phyloP scores from a whole-genome alignment of 2,113 vertebrate species.

The Nycticorax nycticorax region DNA sequence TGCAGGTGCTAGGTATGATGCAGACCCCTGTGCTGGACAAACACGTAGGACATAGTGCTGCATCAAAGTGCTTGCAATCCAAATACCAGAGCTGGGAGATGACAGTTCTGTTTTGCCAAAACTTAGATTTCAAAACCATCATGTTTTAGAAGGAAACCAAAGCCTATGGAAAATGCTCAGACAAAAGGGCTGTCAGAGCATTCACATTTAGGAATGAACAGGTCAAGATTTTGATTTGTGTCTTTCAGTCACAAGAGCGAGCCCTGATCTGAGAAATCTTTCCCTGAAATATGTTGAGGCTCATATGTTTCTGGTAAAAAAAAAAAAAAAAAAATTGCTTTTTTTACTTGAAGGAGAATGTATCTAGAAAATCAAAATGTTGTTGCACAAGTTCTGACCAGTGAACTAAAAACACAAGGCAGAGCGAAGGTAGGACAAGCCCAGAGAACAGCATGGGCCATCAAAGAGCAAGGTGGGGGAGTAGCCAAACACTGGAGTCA shows the following conservation, averaged over 20 bases:
- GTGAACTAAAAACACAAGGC: not conserved
- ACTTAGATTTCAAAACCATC: not conserved
- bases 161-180: not conserved
- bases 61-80: not conserved
- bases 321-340: not conserved
- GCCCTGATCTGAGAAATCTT: not conserved
- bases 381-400: not conserved
- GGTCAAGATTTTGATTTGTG: not conserved
- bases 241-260: not conserved
- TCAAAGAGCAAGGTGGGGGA: not conserved
- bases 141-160: not conserved
- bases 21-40: not conserved
- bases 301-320: not conserved
- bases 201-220: not conserved
- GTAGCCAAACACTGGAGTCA: not conserved
- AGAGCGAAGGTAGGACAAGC: not conserved
- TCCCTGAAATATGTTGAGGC: not conserved
- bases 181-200: not conserved
- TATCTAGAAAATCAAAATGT: not conserved
- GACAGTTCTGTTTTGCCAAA: not conserved
- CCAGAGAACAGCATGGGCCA: not conserved
- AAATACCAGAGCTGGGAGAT: not conserved
- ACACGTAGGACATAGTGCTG: accelerated
- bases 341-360: not conserved
- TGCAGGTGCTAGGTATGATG: not conserved